Percentiles rank a stretch among this genome's conserved stretches.
These are phyloP conservation scores for Blastomussa wellsi DNA, from an alignment of 92 coral and sea anemone genomes.

Conservation along the genomic window DNA sequence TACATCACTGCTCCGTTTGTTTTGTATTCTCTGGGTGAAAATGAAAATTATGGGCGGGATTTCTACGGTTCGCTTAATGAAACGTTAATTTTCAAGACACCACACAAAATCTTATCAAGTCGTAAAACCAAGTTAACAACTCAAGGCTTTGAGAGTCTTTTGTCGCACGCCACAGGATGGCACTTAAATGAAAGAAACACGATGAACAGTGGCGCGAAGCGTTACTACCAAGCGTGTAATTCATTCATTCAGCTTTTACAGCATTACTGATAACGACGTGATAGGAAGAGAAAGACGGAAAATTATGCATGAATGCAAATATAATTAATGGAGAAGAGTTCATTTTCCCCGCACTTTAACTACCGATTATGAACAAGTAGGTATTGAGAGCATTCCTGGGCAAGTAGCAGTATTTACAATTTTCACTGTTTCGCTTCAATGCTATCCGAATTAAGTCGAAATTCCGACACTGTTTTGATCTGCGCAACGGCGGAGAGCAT, in stretches of 20 bases:
- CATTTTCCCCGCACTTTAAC: not conserved
- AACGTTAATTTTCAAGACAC: not conserved
- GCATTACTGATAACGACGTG: not conserved
- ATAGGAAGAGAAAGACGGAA: not conserved
- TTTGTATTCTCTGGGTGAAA: not conserved
- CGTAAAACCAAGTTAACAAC: not conserved
- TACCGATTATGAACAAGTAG: not conserved
- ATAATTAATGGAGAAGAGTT: not conserved
- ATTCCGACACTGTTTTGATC: too few relatives aligned
- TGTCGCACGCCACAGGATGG: conserved; percentile 1
- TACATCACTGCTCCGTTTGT: conserved; percentile 12
- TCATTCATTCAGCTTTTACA: not conserved
- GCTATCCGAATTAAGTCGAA: not conserved
- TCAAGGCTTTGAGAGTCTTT: not conserved
- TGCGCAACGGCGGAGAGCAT: not conserved
- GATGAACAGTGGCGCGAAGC: not conserved
- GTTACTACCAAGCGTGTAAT: not conserved
- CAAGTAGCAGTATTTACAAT: not conserved
- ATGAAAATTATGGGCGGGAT: conserved; percentile 4
- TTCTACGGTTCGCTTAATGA: conserved; percentile 3
- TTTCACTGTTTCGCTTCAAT: not conserved
- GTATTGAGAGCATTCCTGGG: not conserved
- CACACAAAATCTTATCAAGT: not conserved
- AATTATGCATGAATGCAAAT: not conserved
- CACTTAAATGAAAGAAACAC: conserved; percentile 1